Conservation (phyloP, 2,797 vertebrate genomes). For the Oreochromis mossambicus region DNA sequence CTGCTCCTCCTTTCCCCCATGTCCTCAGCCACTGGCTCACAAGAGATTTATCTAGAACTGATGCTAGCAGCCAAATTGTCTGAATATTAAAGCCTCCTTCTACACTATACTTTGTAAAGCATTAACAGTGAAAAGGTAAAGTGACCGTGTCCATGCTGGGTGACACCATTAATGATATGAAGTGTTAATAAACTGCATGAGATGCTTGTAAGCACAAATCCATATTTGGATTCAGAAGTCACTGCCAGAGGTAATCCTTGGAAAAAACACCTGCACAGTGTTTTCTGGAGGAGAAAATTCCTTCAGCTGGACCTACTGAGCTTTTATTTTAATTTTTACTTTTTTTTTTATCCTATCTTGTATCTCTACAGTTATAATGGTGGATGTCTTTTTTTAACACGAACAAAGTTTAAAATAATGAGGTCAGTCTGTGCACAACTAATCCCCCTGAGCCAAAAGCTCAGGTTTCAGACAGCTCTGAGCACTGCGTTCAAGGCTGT, state of each 20-base stretch:
- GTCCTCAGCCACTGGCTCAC: neutral
- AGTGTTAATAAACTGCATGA: neutral
- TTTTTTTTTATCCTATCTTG: accelerated
- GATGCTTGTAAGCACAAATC: neutral
- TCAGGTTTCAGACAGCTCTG: neutral
- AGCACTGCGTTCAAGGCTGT: accelerated
- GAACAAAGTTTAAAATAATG: neutral
- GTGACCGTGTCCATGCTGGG: neutral
- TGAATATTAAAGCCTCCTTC: neutral
- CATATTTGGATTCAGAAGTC: neutral
- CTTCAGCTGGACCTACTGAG: neutral
- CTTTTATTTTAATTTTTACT: neutral
- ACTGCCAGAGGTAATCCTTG: accelerated
- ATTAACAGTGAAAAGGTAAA: neutral
- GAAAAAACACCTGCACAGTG: neutral
- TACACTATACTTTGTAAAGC: neutral
- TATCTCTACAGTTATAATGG: neutral
- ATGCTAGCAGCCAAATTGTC: accelerated
- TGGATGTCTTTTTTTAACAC: accelerated
- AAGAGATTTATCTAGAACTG: neutral
- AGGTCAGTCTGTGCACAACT: neutral
- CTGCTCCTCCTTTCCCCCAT: neutral
- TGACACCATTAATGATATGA: neutral
- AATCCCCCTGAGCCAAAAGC: neutral
- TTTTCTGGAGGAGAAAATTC: neutral